Evolutionary conservation across 2,888 invertebrate genomes (phyloP).

Genomic region (Acleris holmiana): DNA sequence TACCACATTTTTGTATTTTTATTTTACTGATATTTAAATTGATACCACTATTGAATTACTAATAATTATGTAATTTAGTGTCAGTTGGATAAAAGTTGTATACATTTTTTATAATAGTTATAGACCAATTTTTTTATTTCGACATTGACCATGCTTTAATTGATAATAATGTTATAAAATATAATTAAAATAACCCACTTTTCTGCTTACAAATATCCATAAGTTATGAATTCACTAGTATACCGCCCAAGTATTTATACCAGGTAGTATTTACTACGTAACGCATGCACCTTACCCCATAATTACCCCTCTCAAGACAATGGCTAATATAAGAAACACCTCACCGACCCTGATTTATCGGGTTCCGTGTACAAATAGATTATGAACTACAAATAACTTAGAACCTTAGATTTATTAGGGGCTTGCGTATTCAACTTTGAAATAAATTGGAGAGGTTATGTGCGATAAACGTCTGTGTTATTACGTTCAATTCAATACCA

Average conservation of each 20-base stretch:
- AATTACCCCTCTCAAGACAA: conserved; percentile 79
- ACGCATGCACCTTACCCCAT: conserved; percentile 53
- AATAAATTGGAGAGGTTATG: conserved; percentile 3
- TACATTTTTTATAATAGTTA: too few species aligned
- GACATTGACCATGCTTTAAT: too few species aligned
- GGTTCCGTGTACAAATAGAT: conserved; percentile 68
- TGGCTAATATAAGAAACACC: conserved; percentile 82
- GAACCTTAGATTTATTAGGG: conserved; percentile 38
- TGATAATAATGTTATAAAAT: too few species aligned
- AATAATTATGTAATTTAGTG: too few species aligned
- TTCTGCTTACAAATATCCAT: background rate
- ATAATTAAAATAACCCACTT: too few species aligned
- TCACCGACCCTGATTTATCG: conserved; percentile 77
- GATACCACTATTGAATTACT: too few species aligned
- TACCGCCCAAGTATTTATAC: conserved; percentile 9
- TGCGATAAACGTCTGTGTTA: background rate
- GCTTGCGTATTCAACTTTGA: conserved; percentile 8
- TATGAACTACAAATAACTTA: conserved; percentile 63
- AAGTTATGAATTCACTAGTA: background rate
- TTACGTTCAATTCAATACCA: too few species aligned
- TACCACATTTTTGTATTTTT: too few species aligned
- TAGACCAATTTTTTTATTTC: too few species aligned
- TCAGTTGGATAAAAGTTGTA: too few species aligned
- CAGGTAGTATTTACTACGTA: conserved; percentile 2
- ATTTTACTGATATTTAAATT: too few species aligned